Evolutionary conservation across 2,113 vertebrate species (phyloP), one percentile per base, ranked within the genome.

Genomic region (Malaclemys terrapin): DNA sequence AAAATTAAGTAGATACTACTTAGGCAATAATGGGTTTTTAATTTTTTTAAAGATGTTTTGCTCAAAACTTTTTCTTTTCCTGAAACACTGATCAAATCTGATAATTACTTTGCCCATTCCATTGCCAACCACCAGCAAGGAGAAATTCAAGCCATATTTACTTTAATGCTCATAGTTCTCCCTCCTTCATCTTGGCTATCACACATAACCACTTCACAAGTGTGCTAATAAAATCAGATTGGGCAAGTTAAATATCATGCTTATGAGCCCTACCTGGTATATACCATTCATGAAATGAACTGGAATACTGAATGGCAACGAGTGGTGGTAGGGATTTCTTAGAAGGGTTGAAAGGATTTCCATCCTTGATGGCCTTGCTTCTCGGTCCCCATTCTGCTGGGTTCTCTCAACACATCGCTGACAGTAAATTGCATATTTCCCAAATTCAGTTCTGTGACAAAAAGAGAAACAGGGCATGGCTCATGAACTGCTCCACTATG

Each of bases 251-350:
- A 65, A 57, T 93, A 92, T 90, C 1, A 0, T 50, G 49, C 29
- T 88, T 72, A 78, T 83, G 65, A 50, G 16, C 49, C 69, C 53
- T 94, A 99, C 99, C 99, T 99, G 99, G 97, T 99, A 99, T 54
- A 99, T 99, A 93, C 98, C 99, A 1, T 99, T 99, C 98, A 99
- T 99, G 97, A 99, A 99, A 97, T 99, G 99, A 80, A 99, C 99
- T 1, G 99, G 99, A 65, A 99, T 98, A 65, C 99, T 99, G 96
- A 99, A 99, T 12, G 99, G 99, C 90, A 99, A 97, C 0, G 99
- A 99, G 89, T 99, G 99, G 93, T 99, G 99, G 56, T 99, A 99
- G 2, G 99, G 99, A 72, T 99, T 99, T 95, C 99, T 99, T 50
- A 99, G 98, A 24, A 99, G 99, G 42, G 99, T 99, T 17, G 99